Base-by-base conservation (phyloP, 2,113 vertebrate genomes). In the Heliornis fulica region DNA sequence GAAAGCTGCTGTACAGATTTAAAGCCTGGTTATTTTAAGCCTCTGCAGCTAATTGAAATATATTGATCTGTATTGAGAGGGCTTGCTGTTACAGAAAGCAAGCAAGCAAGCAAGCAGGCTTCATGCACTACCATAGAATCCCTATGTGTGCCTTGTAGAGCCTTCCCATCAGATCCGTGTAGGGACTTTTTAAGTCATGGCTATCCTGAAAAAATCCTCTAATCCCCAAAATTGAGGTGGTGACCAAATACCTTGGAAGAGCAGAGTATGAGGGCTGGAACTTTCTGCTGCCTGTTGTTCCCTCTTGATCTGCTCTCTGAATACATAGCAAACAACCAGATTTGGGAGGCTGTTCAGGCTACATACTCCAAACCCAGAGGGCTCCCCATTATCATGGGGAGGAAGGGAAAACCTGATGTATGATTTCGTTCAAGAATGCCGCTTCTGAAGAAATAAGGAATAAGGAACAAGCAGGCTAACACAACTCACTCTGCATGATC, bases 1-100 rank as follows among this genome's bases (percentile, higher is more conserved):
- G 64, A 91, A 96, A 85, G 40, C 87, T 82, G 16, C 34, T 81
- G 11, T 48, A 64, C 77, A 51, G 71, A 75, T 83, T 91, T 87
- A 87, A 87, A 90, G 26, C 36, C 51, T 75, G n/a, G 72, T 65
- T 90, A 86, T 89, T 93, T 95, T 89, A 91, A 94, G 64, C 48
- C 40, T 28, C 51, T 82, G 53, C 26, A 76, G 61, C 48, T 88
- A 94, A 91, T 43, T 96, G 93, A 94, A 93, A 94, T 81, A 13
- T 94, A 96, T 75, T 89, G 87, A 92, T 90, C 57, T 79, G 19
- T 46, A 69, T 13, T 78, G 19, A 84, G 48, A 96, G 31, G 68
- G 29, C 38, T 4, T 7, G 46, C 46, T 89, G 46, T 26, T 89
- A 59, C 16, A 94, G 34, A 70, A 71, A 56, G 61, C 1, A 90